A percentile compares a stretch with the other conserved stretches of the same genome.
Evolutionary conservation across 2,888 invertebrate genomes (phyloP).

Genomic region (Anoplius nigerrimus): DNA sequence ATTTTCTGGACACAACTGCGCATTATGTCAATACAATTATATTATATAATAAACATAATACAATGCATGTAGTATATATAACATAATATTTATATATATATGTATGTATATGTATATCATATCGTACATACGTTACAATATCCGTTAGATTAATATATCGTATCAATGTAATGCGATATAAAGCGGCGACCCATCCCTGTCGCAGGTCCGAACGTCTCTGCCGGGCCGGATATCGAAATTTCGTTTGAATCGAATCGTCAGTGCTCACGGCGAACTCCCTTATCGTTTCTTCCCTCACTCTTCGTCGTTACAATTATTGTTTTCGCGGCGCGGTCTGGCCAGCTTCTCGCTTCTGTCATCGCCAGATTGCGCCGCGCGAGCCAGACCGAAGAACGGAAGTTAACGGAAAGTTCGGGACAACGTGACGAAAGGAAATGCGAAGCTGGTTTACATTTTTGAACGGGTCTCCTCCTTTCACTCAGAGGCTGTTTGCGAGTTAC

Average conservation of each 20-base stretch:
- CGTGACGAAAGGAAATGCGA: conserved; percentile 32
- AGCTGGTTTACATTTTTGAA: conserved; percentile 19
- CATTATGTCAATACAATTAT: conserved; percentile 30
- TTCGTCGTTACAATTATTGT: conserved; percentile 33
- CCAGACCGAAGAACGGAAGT: conserved; percentile 40
- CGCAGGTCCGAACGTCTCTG: too few relatives aligned
- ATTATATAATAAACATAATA: conserved; percentile 36
- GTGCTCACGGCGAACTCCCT: neutral
- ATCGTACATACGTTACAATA: too few relatives aligned
- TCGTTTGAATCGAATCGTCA: neutral
- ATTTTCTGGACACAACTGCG: neutral
- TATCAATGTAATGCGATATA: neutral
- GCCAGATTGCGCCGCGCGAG: conserved; percentile 33
- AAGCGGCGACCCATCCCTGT: too few relatives aligned
- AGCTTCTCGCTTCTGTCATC: too few relatives aligned
- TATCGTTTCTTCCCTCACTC: neutral
- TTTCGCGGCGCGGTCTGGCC: conserved; percentile 38
- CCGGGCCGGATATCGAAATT: too few relatives aligned
- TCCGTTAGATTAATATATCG: neutral
- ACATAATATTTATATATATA: conserved; percentile 19
- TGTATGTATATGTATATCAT: conserved; percentile 24
- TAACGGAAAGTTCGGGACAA: conserved; percentile 30
- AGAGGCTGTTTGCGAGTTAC: too few relatives aligned
- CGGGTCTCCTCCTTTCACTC: too few relatives aligned
- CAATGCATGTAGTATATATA: too few relatives aligned